phyloP scores from a whole-genome alignment of 2,888 invertebrate species.

The Altica lythri region DNA sequence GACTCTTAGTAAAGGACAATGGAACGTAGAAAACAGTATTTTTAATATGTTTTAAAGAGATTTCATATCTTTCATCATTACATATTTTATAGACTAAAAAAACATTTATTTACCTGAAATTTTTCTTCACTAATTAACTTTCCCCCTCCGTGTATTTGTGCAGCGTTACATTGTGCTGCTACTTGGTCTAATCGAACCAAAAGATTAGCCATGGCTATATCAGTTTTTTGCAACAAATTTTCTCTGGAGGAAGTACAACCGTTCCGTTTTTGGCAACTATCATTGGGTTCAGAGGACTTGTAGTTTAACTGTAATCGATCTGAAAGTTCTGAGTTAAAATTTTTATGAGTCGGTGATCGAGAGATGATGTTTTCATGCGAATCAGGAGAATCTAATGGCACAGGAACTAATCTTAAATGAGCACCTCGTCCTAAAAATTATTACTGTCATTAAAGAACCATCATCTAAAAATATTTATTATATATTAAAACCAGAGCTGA shows the following conservation, averaged over 20 bases:
- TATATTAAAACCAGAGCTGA: too few species aligned
- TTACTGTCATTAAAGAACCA: too few species aligned
- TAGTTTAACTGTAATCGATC: constrained; percentile 14
- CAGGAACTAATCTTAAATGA: constrained; percentile 40
- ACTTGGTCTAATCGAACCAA: constrained; percentile 71
- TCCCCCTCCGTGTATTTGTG: constrained; percentile 77
- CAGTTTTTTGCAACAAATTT: constrained; percentile 69
- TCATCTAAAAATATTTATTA: neutral
- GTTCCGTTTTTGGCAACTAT: constrained; percentile 35
- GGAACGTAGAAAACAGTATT: too few species aligned
- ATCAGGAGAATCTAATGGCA: constrained; percentile 44
- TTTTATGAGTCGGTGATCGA: constrained; percentile 22
- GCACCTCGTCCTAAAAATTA: constrained; percentile 41
- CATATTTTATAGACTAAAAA: too few species aligned
- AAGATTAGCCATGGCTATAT: constrained; percentile 71
- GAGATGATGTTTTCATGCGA: constrained; percentile 20
- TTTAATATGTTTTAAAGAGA: too few species aligned
- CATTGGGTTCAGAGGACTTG: constrained; percentile 19
- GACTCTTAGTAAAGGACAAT: too few species aligned
- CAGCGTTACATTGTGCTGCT: constrained; percentile 72
- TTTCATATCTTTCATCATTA: too few species aligned
- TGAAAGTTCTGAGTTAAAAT: constrained; percentile 17
- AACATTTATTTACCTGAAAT: constrained; percentile 71
- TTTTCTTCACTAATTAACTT: constrained; percentile 76
- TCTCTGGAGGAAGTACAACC: constrained; percentile 57